phyloP scores from a whole-genome alignment of 2,797 vertebrate genomes.

The Peromyscus attwateri region DNA sequence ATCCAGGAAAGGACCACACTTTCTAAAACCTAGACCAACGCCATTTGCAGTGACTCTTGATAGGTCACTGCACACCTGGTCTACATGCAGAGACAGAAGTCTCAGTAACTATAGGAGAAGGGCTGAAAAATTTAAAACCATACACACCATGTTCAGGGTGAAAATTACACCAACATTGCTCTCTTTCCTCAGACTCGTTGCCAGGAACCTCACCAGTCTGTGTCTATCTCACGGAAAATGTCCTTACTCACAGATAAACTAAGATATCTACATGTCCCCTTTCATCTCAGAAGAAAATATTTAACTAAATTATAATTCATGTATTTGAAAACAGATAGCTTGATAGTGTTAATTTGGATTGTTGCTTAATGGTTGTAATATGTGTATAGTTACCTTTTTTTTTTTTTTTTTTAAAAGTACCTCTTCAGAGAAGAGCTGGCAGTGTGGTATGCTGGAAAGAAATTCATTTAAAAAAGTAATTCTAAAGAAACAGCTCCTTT shows the following conservation, averaged over 20 bases:
- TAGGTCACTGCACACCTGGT: neutral
- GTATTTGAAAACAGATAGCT: conserved; percentile 59
- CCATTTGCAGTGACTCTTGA: neutral
- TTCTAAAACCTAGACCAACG: neutral
- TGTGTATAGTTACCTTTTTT: neutral
- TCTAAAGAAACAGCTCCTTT: conserved; percentile 62
- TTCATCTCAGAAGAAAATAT: neutral
- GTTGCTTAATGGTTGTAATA: neutral
- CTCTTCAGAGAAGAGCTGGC: neutral
- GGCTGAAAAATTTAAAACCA: conserved; percentile 29
- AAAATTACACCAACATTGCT: conserved; percentile 19
- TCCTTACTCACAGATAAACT: conserved; percentile 25
- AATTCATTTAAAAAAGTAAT: conserved; percentile 34
- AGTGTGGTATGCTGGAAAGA: conserved; percentile 32
- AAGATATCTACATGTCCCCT: neutral
- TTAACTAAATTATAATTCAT: conserved; percentile 50
- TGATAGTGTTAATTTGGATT: conserved; percentile 48
- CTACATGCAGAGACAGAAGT: neutral
- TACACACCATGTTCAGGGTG: neutral
- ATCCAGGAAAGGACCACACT: neutral
- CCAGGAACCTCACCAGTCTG: neutral
- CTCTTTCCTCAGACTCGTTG: neutral
- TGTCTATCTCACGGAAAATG: conserved; percentile 37
- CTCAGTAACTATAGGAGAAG: conserved; percentile 22
- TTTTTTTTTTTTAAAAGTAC: neutral